Evolutionary conservation across 2,888 invertebrate genomes (phyloP), one percentile per base, ranked within the genome.

Genomic region (Dione vanillae): DNA sequence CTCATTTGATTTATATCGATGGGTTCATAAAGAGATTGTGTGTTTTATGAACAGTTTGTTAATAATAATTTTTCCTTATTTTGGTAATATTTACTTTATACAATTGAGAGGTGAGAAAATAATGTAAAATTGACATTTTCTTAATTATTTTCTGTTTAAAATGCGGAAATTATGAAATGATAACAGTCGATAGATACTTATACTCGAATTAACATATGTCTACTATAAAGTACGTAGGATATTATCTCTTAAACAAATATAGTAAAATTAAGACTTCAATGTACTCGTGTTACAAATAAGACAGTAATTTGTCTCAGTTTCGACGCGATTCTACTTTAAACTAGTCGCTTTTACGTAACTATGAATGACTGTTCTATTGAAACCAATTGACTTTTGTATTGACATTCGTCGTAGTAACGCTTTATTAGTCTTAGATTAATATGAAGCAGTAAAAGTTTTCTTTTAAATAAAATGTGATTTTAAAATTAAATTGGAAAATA

Each of bases 261-360:
- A n/a, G 27, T 64, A 62, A 40, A 37, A 54, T 54, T 51, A 49
- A 52, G 12, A 49, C 14, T 16, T 27, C 56, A n/a, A 62, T 41
- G 56, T 35, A 47, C 54, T 61, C 35, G 35, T 19, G 12, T 47
- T 11, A 41, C 40, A n/a, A 66, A 67, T 68, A 43, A 27, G 16
- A 3, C 27, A n/a, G n/a, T 16, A 20, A 27, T 59, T 40, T 20
- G 20, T 37, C 64, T 65, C 62, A 73, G 73, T 73, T 68, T 61
- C 62, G 56, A 79, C 81, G 54, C 65, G 82, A 82, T 83, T 85
- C 87, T 82, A 83, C 78, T 73, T 77, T 73, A 19, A 82, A 80
- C 83, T 80, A 81, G 79, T 73, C 72, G 67, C 69, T 82, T 43
- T 72, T 85, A 75, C 65, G 67, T 78, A 75, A 75, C 70, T 16